A percentile compares a stretch with the other conserved stretches of the same genome.
phyloP scores from a whole-genome alignment of 1,140 invertebrate species.

The Heliconius hermathena region DNA sequence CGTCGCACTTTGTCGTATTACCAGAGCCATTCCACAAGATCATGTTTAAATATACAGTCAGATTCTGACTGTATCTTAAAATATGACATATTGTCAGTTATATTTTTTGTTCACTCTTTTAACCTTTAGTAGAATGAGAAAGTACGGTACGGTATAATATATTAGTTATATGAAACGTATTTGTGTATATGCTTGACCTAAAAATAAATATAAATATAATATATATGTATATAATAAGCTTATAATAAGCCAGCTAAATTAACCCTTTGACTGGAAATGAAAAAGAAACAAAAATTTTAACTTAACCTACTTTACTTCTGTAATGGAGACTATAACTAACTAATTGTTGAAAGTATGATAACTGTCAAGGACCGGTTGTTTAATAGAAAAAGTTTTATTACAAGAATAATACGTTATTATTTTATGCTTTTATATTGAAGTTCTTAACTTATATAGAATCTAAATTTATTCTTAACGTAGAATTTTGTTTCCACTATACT shows the following conservation, averaged over 20 bases:
- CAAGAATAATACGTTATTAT: constrained; percentile 6
- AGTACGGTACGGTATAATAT: no score
- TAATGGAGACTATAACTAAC: constrained; percentile 2
- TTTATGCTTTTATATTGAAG: no score
- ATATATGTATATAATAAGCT: not conserved
- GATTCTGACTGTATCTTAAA: no score
- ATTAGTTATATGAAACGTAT: not conserved
- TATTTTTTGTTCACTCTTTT: no score
- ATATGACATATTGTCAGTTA: no score
- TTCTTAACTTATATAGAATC: no score
- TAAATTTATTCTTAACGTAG: no score
- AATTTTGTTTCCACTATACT: no score
- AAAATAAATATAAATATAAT: not conserved
- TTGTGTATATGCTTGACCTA: not conserved
- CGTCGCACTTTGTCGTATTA: not conserved
- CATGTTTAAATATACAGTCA: no score
- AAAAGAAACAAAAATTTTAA: constrained; percentile 6
- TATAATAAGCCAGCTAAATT: not conserved
- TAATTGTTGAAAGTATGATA: constrained; percentile 4
- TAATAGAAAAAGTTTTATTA: constrained; percentile 13
- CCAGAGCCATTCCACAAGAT: no score
- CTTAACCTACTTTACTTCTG: constrained; percentile 8
- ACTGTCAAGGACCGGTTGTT: constrained; percentile 3
- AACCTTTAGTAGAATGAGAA: no score
- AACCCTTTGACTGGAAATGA: not conserved